Evolutionary conservation across 2,888 invertebrate genomes (phyloP), one percentile per base, ranked within the genome.

Genomic region (Pharmacophagus antenor): DNA sequence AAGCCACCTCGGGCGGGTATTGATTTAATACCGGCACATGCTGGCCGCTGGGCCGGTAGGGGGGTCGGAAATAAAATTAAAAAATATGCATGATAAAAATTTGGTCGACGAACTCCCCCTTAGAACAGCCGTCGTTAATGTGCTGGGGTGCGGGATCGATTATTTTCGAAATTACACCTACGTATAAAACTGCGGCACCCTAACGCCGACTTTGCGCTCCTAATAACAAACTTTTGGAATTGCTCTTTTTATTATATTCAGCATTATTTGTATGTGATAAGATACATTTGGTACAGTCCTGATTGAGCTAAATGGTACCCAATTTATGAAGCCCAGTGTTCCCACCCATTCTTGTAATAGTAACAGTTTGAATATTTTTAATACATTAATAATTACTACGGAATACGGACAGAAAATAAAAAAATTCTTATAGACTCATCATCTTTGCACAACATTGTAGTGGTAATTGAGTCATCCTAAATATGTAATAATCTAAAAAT

Each of bases 21-120:
- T 85, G 85, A 85, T 84, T 85, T 80, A 82, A 83, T 75, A 76
- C 76, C 62, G 70, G 74, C 74, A 72, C 70, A 73, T 76, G 74
- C 70, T 72, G 71, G 71, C 73, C 71, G 74, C 72, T 70, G 68
- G 68, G 77, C 70, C 74, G 70, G 70, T 70, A 68, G 66, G 70
- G 71, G 78, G 79, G 82, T 82, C 77, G 71, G 80, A 86, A 87
- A 85, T 82, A 82, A 87, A 88, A 85, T 85, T 84, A 85, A 87
- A 86, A 88, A 88, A 85, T 88, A 71, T 72, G 72, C 72, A 71
- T 71, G 70, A 70, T 72, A 70, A 88, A 88, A 87, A 85, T 88
- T 84, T 86, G 84, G 84, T 84, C 88, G 85, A 83, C 85, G 82
- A 77, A 82, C 76, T 75, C 77, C 79, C 70, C 68, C 68, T 67